phyloP scores from a whole-genome alignment of 2,113 vertebrate genomes.

The Tauraco erythrolophus region DNA sequence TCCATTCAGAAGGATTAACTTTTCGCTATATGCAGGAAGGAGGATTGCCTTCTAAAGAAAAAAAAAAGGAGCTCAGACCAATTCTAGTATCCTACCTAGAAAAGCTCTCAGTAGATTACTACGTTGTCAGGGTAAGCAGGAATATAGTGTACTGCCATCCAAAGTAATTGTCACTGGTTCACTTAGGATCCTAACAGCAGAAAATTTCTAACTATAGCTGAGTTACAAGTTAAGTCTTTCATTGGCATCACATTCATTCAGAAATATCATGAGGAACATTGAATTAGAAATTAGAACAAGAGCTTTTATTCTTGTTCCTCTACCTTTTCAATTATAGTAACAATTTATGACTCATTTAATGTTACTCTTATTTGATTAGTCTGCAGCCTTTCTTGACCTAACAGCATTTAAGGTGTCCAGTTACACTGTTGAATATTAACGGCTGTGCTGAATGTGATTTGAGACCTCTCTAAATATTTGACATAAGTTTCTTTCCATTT shows the following conservation, averaged over 20 bases:
- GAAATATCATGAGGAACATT: not conserved
- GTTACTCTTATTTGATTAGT: not conserved
- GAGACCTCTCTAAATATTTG: not conserved
- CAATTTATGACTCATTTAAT: not conserved
- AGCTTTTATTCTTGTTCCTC: not conserved
- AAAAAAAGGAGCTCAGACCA: not conserved
- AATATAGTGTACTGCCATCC: not conserved
- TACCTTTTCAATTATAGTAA: constrained; percentile 2
- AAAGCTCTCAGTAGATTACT: not conserved
- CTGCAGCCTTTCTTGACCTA: not conserved
- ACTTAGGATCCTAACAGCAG: not conserved
- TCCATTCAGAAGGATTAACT: not conserved
- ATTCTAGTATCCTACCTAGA: not conserved
- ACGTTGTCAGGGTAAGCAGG: not conserved
- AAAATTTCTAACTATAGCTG: not conserved
- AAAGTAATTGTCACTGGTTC: not conserved
- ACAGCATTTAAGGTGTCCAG: not conserved
- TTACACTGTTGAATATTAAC: not conserved
- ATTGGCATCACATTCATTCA: not conserved
- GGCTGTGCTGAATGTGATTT: not conserved
- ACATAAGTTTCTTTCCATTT: not conserved
- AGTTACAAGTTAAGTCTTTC: not conserved
- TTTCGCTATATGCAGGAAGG: not conserved
- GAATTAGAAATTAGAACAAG: not conserved
- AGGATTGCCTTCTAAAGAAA: not conserved